Conservation (phyloP, 2,888 invertebrate species). For the Lasioglossum vierecki region DNA sequence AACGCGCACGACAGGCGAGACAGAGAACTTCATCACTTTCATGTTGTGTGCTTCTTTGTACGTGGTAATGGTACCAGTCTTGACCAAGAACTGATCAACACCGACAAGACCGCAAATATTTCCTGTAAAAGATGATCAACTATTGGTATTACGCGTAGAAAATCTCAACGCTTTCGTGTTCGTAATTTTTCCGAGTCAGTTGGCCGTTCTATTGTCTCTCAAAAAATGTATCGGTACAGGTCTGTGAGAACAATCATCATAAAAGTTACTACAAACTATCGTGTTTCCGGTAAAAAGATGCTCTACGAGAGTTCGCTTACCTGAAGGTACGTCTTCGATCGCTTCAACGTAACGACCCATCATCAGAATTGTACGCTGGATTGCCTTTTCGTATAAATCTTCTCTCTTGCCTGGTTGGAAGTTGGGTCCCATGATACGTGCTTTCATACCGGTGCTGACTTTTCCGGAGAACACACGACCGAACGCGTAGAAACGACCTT, state of each 20-base stretch:
- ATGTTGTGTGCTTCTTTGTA: conserved; percentile 99
- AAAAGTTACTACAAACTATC: neutral
- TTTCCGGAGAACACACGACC: conserved; percentile 99
- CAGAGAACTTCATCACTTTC: conserved; percentile 99
- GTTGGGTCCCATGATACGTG: conserved; percentile 99
- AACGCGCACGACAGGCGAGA: conserved; percentile 99
- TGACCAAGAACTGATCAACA: conserved; percentile 99
- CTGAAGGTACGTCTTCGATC: conserved; percentile 99
- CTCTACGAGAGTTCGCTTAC: conserved; percentile 81
- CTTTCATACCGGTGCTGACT: conserved; percentile 93
- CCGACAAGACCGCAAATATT: conserved; percentile 99
- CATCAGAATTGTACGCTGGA: conserved; percentile 99
- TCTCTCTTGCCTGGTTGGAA: conserved; percentile 99
- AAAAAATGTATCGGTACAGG: conserved; percentile 75
- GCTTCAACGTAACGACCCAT: conserved; percentile 99
- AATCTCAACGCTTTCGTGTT: neutral
- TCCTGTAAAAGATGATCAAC: conserved; percentile 83
- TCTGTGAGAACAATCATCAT: conserved; percentile 80
- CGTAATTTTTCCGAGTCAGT: conserved; percentile 50
- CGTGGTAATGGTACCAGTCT: conserved; percentile 99
- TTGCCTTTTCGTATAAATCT: conserved; percentile 99
- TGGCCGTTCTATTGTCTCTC: conserved; percentile 69
- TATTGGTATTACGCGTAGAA: neutral
- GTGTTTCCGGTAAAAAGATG: neutral
- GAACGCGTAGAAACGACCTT: conserved; percentile 99